Conservation (phyloP, 1,140 invertebrate genomes). For the Pogonomyrmex californicus region DNA sequence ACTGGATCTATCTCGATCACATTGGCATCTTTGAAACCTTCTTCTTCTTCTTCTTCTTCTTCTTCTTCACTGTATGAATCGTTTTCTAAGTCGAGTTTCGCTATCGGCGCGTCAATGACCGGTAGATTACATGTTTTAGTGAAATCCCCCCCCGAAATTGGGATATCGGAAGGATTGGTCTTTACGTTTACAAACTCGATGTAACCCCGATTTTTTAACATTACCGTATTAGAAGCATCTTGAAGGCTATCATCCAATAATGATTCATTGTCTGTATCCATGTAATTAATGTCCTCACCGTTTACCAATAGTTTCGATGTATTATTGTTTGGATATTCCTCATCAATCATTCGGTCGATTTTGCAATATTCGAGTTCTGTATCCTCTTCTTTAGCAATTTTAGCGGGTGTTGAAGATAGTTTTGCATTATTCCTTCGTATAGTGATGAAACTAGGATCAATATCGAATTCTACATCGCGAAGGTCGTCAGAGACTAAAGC, state of each 20-base stretch:
- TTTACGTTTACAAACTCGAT: constrained; percentile 89
- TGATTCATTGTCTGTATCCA: constrained; percentile 91
- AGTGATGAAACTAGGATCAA: constrained; percentile 87
- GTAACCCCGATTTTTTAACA: constrained; percentile 90
- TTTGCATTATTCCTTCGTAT: constrained; percentile 83
- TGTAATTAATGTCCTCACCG: constrained; percentile 90
- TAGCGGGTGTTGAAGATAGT: constrained; percentile 63
- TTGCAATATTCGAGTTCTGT: constrained; percentile 80
- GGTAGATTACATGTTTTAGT: constrained; percentile 5
- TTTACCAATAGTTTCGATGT: constrained; percentile 84
- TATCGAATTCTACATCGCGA: constrained; percentile 89
- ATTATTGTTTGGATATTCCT: constrained; percentile 78
- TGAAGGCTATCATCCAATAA: constrained; percentile 88
- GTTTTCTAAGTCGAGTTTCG: constrained; percentile 81
- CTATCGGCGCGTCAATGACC: constrained; percentile 81
- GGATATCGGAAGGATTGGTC: constrained; percentile 17
- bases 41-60: constrained; percentile 66
- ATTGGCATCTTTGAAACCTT: constrained; percentile 75
- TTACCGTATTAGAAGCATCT: constrained; percentile 86
- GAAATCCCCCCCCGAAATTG: background rate
- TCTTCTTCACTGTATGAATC: constrained; percentile 83
- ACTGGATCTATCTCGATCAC: constrained; percentile 83
- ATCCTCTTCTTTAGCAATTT: constrained; percentile 84
- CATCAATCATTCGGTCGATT: constrained; percentile 79
- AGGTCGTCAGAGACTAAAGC: constrained; percentile 90